Percentiles rank a stretch among this genome's conserved stretches.
Conservation (phyloP, 2,888 invertebrate genomes). For the Dryobotodes eremita region DNA sequence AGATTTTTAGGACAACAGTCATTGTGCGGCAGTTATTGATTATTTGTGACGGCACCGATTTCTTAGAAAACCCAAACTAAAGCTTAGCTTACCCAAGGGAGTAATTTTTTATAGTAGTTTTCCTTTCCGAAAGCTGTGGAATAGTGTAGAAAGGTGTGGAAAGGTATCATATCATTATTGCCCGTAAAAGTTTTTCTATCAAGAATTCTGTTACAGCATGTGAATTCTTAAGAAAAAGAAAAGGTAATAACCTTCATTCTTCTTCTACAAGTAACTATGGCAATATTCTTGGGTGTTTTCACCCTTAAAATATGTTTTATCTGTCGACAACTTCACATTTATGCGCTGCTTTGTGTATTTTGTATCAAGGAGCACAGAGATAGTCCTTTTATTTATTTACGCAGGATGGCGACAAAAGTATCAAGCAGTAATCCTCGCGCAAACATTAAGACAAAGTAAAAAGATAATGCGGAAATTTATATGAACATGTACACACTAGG, state of each 20-base stretch:
- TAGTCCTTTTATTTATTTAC: neutral
- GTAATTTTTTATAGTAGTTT: neutral
- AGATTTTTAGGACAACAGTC: neutral
- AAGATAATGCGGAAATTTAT: conserved; percentile 27
- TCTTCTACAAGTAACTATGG: neutral
- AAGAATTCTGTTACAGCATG: neutral
- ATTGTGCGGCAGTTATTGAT: neutral
- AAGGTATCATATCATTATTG: neutral
- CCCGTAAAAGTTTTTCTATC: neutral
- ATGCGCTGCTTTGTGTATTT: neutral
- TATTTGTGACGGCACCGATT: neutral
- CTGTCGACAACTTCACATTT: neutral
- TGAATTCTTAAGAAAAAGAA: neutral
- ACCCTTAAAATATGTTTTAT: neutral
- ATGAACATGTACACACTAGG: neutral
- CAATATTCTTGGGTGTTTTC: neutral
- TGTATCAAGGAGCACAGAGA: neutral
- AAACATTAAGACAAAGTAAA: conserved; percentile 34
- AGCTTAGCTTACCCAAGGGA: neutral
- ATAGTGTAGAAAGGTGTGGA: neutral
- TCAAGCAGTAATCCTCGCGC: neutral
- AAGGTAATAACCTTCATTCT: neutral
- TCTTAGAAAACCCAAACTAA: neutral
- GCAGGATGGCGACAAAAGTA: neutral
- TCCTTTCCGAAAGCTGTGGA: no score